Evolutionary conservation across 2,888 invertebrate genomes (phyloP).

Genomic region (Drosophila mercatorum): DNA sequence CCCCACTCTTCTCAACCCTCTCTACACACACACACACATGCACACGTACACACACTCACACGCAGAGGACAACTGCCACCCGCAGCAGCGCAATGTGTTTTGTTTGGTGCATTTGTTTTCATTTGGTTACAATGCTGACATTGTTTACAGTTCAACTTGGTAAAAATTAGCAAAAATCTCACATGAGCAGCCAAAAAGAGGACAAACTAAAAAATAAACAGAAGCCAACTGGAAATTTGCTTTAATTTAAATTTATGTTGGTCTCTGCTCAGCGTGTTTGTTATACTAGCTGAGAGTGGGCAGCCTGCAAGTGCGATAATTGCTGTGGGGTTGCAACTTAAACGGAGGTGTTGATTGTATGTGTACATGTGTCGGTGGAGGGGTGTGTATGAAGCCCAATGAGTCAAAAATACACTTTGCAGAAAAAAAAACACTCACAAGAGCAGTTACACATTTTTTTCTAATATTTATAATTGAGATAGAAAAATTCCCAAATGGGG

Average conservation of each 20-base stretch:
- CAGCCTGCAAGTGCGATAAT: constrained; percentile 51
- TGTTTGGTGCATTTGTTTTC: constrained; percentile 80
- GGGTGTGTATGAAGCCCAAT: background rate
- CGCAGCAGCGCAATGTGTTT: constrained; percentile 66
- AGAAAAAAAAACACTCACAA: no score
- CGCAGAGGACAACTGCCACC: constrained; percentile 27
- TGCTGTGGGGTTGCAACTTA: constrained; percentile 46
- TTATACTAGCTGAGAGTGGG: background rate
- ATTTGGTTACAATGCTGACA: constrained; percentile 75
- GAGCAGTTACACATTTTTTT: no score
- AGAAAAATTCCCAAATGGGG: no score
- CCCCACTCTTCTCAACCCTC: background rate
- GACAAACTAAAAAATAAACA: constrained; percentile 17
- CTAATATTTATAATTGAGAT: no score
- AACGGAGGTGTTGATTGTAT: constrained; percentile 40
- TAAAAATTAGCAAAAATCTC: constrained; percentile 76
- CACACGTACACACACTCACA: background rate
- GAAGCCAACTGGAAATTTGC: constrained; percentile 42
- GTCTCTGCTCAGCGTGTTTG: constrained; percentile 17
- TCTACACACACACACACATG: background rate
- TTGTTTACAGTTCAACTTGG: constrained; percentile 80
- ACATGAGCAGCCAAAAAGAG: constrained; percentile 36
- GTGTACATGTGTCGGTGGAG: background rate
- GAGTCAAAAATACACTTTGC: constrained; percentile 29
- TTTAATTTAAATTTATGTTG: constrained; percentile 67